Evolutionary conservation across 2,113 vertebrate species (phyloP).

Genomic region (Dipodomys merriami): DNA sequence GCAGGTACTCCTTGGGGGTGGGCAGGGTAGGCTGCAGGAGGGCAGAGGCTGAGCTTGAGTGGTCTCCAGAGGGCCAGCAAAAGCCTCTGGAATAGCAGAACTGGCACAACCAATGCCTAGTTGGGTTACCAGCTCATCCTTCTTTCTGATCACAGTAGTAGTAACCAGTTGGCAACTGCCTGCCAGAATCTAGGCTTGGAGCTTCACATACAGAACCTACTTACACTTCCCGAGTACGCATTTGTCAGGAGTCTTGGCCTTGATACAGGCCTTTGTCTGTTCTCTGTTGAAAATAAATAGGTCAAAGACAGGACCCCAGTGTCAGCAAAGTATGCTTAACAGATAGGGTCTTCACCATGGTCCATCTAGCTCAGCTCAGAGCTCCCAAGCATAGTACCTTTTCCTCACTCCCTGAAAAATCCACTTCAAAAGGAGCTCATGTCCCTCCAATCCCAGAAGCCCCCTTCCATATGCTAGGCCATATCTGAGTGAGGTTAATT

Average conservation of each 20-base stretch:
- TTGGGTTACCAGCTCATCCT: not conserved
- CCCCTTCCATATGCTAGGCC: not conserved
- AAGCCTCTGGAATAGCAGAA: not conserved
- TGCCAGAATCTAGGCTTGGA: too few relatives aligned
- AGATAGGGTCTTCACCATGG: not conserved
- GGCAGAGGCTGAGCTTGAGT: too few relatives aligned
- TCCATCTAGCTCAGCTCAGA: not conserved
- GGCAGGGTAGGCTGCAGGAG: not conserved
- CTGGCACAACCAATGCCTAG: not conserved
- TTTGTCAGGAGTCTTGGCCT: not conserved
- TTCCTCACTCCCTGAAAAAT: not conserved
- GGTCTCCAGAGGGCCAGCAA: not conserved
- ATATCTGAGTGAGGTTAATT: not conserved
- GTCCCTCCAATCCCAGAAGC: too few relatives aligned
- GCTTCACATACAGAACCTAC: not conserved
- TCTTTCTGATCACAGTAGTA: not conserved
- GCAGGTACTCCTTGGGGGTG: too few relatives aligned
- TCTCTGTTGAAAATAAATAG: not conserved
- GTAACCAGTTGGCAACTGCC: accelerated
- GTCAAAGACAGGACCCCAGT: not conserved
- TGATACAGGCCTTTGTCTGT: not conserved
- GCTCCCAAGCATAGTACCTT: not conserved
- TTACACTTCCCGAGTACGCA: not conserved
- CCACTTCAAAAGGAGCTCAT: not conserved
- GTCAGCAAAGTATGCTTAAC: not conserved